These are phyloP conservation scores for Echeneis naucrates DNA, from an alignment of 2,797 vertebrate species.

Conservation along the genomic window DNA sequence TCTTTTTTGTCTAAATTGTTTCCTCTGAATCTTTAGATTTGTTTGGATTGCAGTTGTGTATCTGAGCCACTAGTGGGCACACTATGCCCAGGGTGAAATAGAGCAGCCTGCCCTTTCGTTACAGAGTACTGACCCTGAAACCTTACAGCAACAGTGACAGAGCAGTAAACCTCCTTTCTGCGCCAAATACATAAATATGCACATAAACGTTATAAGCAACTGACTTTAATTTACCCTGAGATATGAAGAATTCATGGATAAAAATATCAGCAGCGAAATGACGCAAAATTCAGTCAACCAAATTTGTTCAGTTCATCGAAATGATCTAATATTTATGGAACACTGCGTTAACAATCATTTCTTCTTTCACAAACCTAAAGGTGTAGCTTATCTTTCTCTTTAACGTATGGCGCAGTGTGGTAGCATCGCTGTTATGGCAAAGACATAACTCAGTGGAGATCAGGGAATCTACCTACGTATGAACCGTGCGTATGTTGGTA, in stretches of 20 bases:
- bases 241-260: neutral
- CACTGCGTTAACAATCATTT: neutral
- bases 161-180: neutral
- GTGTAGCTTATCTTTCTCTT: constrained; percentile 21
- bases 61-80: constrained; percentile 82
- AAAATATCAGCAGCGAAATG: neutral
- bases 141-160: constrained; percentile 1
- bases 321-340: neutral
- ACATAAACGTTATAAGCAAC: neutral
- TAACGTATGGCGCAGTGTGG: constrained; percentile 55
- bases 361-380: neutral
- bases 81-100: constrained; percentile 47
- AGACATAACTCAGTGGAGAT: constrained; percentile 54
- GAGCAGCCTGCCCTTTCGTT: neutral
- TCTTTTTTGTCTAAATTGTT: neutral
- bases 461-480: constrained; percentile 46
- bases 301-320: neutral
- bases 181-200: neutral
- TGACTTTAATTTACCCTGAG: neutral
- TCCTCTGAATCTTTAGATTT: neutral
- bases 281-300: neutral
- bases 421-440: constrained; percentile 26
- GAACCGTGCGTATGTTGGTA: constrained; percentile 29
- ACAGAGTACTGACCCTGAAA: constrained; percentile 19
- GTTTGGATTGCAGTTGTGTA: constrained; percentile 31